Evolutionary conservation across 2,113 vertebrate genomes (phyloP).

Genomic region (Sphaerodactylus townsendi): DNA sequence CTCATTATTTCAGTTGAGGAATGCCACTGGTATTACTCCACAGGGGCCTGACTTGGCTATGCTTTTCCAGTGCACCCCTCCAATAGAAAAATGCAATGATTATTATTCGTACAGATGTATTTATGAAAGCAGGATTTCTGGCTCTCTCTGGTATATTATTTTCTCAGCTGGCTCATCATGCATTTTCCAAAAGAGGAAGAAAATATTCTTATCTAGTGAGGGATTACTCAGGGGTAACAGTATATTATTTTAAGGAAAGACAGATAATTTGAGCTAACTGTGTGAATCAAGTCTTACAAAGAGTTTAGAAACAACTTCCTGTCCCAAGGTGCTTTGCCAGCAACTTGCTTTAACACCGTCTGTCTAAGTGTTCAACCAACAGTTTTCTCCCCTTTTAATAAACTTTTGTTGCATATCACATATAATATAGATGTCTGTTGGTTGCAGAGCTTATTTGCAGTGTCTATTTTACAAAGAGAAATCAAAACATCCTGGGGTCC

Average conservation of each 20-base stretch:
- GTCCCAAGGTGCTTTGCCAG: neutral
- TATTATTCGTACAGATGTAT: conserved; percentile 23
- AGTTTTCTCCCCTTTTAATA: neutral
- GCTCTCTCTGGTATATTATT: neutral
- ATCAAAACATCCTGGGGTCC: neutral
- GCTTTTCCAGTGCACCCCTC: conserved; percentile 36
- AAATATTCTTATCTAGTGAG: neutral
- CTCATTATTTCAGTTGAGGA: conserved; percentile 16
- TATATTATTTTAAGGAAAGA: conserved; percentile 24
- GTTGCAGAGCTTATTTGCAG: neutral
- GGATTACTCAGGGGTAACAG: neutral
- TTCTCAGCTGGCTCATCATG: conserved; percentile 13
- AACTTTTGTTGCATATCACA: neutral
- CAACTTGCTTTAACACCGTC: neutral
- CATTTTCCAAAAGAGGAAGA: conserved; percentile 6
- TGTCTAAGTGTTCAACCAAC: neutral
- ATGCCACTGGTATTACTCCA: conserved; percentile 5
- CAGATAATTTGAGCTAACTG: conserved; percentile 14
- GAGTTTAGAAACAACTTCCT: neutral
- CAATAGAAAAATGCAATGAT: conserved; percentile 26
- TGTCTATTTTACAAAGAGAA: neutral
- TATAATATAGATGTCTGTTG: neutral
- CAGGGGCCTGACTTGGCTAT: neutral
- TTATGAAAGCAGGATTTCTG: conserved; percentile 18
- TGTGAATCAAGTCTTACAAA: neutral